phyloP scores from a whole-genome alignment of 2,797 vertebrate species.

The Galago senegalensis region DNA sequence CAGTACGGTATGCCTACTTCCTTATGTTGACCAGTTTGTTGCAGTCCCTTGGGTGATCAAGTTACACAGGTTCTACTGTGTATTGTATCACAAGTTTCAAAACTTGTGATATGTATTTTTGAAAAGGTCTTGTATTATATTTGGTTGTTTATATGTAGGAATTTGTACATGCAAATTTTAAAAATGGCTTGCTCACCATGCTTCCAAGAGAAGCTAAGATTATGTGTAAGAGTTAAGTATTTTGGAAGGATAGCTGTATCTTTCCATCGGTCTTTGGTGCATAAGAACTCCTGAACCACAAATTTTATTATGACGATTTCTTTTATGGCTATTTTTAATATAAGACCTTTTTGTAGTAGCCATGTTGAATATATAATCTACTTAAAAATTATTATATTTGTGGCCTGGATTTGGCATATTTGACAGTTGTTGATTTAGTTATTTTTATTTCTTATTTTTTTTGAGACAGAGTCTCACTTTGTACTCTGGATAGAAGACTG shows the following conservation, averaged over 20 bases:
- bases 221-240: slow-evolving; percentile 9
- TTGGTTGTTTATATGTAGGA: slow-evolving; percentile 13
- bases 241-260: neutral
- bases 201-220: neutral
- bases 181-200: slow-evolving; percentile 10
- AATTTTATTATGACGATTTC: slow-evolving; percentile 22
- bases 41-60: too few relatives aligned
- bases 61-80: neutral
- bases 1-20: too few relatives aligned
- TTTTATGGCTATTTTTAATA: slow-evolving; percentile 14
- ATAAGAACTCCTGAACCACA: neutral
- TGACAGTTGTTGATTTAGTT: neutral
- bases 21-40: too few relatives aligned
- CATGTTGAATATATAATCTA: slow-evolving; percentile 20
- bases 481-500: too few relatives aligned
- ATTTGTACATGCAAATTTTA: slow-evolving; percentile 23
- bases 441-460: neutral
- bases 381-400: slow-evolving; percentile 56
- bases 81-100: neutral
- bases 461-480: too few relatives aligned
- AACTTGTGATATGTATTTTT: neutral
- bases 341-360: neutral
- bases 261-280: neutral
- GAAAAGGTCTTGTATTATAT: neutral
- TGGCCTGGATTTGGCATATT: slow-evolving; percentile 51